Base-by-base conservation (phyloP, 2,113 vertebrate genomes). In the Atractosteus spatula region DNA sequence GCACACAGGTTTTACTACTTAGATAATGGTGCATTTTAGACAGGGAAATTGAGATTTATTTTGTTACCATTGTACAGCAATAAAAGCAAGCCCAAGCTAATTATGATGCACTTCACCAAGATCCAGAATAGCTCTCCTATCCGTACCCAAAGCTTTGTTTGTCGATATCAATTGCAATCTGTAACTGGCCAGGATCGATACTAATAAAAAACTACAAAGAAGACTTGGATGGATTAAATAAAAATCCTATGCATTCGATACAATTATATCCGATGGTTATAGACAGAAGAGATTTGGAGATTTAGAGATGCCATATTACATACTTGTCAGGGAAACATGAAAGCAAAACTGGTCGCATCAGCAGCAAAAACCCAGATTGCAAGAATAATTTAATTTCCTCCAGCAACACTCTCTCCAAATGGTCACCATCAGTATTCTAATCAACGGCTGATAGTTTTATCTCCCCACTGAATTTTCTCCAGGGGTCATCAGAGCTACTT, bases 401-500 rank as follows among this genome's bases (percentile, higher is more conserved):
- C 72, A 76, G 77, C 70, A 72, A 80, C 69, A 64, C 76, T 69
- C 81, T 65, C 77, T 73, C 84, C 73, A 86, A 83, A 87, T 72
- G 76, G 73, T 71, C 75, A 80, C 83, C 77, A 83, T 85, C 82
- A 80, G 83, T 67, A 73, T 81, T 87, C 79, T 88, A 89, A 84
- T 69, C 71, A 87, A 74, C 17, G 8, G 51, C 80, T 90, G 78
- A 85, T 75, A 78, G 87, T 81, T 88, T 85, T 80, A 89, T 87
- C 82, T 91, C 82, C 88, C 89, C 63, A 55, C 59, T 69, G 84
- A 78, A 80, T 80, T 83, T 82, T 76, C 78, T 88, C 85, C 85
- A 86, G 84, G 84, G 84, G 87, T 88, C 88, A 81, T 77, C 81
- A 76, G 71, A 78, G 72, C 80, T 77, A 79, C 78, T 80, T 72